Base-by-base conservation (phyloP, 1,140 invertebrate species). In the Bathynomus jamesi region DNA sequence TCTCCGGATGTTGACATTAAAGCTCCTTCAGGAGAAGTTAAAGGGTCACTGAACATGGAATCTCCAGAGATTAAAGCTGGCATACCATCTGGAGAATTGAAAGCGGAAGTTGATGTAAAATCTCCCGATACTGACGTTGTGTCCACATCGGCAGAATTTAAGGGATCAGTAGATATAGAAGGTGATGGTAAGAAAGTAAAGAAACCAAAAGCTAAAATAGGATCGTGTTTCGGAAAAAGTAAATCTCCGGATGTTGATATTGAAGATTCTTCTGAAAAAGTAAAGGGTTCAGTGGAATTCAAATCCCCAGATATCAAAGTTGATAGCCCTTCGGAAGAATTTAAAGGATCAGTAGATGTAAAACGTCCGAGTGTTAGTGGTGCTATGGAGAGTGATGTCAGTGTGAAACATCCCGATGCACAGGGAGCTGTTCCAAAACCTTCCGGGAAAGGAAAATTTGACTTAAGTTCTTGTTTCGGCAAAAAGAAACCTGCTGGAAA, bases 211-310 rank as follows among this genome's bases (percentile, higher is more conserved):
- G 24, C n/a, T 0, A 46, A 40, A 61, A 17, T 68, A 28, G 67
- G 67, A 7, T 46, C 66, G 27, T 67, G 66, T 21, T 63, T 63
- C 62, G 61, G 61, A 40, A 65, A 64, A 31, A 61, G 61, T 25
- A 64, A 70, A 64, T 28, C 61, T 21, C 61, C 69, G 21, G 30
- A 70, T 21, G 8, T 63, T 3, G 70, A 72, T 3, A 24, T 66
- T n/a, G 60, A 40, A 4, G n/a, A 53, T n/a, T 40, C 67, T 27
- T 27, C 46, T 29, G 4, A 65, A 21, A 40, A 65, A 21, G 21
- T 69, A 7, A 24, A 46, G 30, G 67, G 67, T n/a, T n/a, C n/a
- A n/a, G n/a, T n/a, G n/a, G n/a, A n/a, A n/a, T n/a, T n/a, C n/a
- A n/a, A n/a, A n/a, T n/a, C n/a, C n/a, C n/a, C n/a, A n/a, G n/a